Percentiles rank a stretch among this genome's conserved stretches.
Conservation (phyloP, 2,888 invertebrate species). For the Polydrusus cervinus region DNA sequence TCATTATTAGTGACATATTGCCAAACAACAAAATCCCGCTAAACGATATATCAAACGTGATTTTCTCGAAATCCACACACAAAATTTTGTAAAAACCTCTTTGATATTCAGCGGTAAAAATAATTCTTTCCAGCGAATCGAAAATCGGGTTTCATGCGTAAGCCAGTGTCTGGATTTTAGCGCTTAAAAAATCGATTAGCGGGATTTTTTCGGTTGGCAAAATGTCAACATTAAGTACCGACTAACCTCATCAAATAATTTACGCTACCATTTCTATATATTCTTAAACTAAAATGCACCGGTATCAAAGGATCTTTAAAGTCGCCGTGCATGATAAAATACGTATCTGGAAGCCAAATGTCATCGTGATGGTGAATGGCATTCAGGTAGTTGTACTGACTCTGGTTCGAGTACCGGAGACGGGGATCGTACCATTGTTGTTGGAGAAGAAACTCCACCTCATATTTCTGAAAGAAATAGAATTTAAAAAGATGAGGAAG, state of each 20-base stretch:
- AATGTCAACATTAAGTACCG: no score
- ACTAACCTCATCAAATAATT: constrained; percentile 91
- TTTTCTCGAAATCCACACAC: no score
- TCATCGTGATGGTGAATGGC: constrained; percentile 94
- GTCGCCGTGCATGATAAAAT: constrained; percentile 97
- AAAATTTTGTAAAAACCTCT: no score
- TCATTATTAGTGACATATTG: no score
- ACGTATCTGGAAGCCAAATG: constrained; percentile 95
- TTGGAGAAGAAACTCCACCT: constrained; percentile 94
- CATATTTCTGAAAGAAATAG: constrained; percentile 85
- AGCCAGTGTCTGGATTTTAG: no score
- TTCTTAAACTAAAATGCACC: constrained; percentile 93
- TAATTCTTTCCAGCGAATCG: no score
- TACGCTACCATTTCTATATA: constrained; percentile 94
- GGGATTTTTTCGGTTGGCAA: no score
- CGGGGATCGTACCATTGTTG: constrained; percentile 96
- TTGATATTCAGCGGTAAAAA: no score
- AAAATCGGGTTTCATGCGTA: no score
- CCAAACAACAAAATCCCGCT: no score
- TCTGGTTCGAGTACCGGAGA: constrained; percentile 90
- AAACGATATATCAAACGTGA: no score
- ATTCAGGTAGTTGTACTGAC: constrained; percentile 90
- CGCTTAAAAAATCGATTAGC: no score
- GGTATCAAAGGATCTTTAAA: constrained; percentile 96
- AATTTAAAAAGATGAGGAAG: neutral